These are phyloP conservation scores for Machimus rusticus DNA, from an alignment of 2,888 invertebrate species.

Conservation along the genomic window DNA sequence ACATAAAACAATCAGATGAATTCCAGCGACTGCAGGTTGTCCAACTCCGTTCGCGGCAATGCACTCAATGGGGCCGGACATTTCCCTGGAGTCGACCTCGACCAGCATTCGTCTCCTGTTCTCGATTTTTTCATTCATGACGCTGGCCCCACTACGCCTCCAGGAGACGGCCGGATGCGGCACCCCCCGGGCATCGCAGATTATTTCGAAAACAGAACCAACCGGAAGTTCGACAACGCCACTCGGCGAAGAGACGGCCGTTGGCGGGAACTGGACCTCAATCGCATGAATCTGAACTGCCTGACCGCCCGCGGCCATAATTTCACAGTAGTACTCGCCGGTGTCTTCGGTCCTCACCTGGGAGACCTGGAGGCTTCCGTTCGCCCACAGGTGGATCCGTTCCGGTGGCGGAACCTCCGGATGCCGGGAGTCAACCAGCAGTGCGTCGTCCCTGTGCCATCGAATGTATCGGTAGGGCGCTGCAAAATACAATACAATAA, in stretches of 20 bases:
- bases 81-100: constrained; percentile 66
- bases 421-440: constrained; percentile 71
- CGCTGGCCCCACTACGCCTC: constrained; percentile 61
- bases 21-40: constrained; percentile 71
- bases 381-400: constrained; percentile 71
- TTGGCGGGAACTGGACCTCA: constrained; percentile 79
- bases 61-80: constrained; percentile 79
- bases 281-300: constrained; percentile 75
- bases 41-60: constrained; percentile 78
- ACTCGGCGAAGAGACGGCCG: constrained; percentile 72
- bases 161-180: constrained; percentile 78
- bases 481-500: constrained; percentile 55
- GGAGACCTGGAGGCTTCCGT: constrained; percentile 74
- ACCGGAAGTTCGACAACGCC: constrained; percentile 77
- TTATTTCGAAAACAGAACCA: constrained; percentile 77
- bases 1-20: constrained; percentile 78
- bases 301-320: constrained; percentile 56
- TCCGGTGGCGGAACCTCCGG: constrained; percentile 65
- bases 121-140: constrained; percentile 51
- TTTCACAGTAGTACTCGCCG: constrained; percentile 67
- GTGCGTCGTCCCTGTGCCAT: constrained; percentile 73
- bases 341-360: constrained; percentile 65
- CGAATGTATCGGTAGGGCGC: constrained; percentile 70
- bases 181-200: constrained; percentile 75
- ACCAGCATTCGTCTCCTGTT: constrained; percentile 57